These are phyloP conservation scores for Xestobium rufovillosum DNA, from an alignment of 2,888 invertebrate species.

Conservation along the genomic window DNA sequence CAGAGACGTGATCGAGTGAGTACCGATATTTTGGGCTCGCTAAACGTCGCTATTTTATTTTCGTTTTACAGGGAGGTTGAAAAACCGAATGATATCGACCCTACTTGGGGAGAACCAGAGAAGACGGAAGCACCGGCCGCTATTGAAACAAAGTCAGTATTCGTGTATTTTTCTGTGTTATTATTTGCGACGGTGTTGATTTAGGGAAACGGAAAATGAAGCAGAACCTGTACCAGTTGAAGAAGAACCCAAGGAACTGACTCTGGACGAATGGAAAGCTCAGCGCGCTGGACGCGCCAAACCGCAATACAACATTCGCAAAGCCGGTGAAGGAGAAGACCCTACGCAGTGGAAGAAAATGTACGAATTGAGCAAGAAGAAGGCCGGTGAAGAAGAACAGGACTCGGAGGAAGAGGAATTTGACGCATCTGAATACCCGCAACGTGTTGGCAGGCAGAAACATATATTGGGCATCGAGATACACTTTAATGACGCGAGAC, in stretches of 20 bases:
- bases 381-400: constrained; percentile 48
- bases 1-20: constrained; percentile 81
- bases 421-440: constrained; percentile 72
- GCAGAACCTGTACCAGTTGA: constrained; percentile 47
- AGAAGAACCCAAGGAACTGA: constrained; percentile 79
- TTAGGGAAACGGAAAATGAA: constrained; percentile 31
- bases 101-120: constrained; percentile 48
- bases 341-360: constrained; percentile 88
- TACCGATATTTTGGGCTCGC: constrained; percentile 12
- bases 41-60: neutral
- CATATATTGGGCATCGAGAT: constrained; percentile 82
- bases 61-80: constrained; percentile 36
- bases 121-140: constrained; percentile 35
- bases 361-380: constrained; percentile 70
- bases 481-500: constrained; percentile 73
- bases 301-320: constrained; percentile 84
- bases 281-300: constrained; percentile 72
- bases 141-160: constrained; percentile 32
- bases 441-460: constrained; percentile 80
- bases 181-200: constrained; percentile 4
- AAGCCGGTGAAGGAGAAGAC: constrained; percentile 92
- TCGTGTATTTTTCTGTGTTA: constrained; percentile 4
- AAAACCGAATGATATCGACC: constrained; percentile 34
- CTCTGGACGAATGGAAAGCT: constrained; percentile 92
- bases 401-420: constrained; percentile 49